Conservation (phyloP, 2,113 vertebrate genomes). For the Myrmecophaga tridactyla region DNA sequence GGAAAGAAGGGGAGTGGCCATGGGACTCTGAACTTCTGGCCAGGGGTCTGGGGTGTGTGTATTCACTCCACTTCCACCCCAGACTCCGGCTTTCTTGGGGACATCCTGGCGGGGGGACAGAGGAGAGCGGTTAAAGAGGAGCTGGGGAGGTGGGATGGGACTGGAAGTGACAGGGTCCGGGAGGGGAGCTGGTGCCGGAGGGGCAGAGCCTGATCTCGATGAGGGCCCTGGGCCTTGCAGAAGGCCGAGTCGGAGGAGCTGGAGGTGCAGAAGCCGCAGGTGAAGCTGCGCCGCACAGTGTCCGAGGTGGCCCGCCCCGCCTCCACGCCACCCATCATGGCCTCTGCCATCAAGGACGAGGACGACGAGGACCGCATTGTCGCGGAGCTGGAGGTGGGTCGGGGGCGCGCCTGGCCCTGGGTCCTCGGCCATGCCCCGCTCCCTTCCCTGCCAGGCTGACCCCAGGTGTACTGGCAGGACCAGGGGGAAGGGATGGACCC, state of each 20-base stretch:
- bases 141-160: background rate
- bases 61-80: background rate
- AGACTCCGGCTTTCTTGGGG: too few relatives aligned
- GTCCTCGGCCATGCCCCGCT: background rate
- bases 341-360: slow-evolving; percentile 90
- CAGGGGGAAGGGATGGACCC: background rate
- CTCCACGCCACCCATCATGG: slow-evolving; percentile 93
- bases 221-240: slow-evolving; percentile 69
- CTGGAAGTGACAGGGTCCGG: accelerated
- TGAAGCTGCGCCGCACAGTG: slow-evolving; percentile 92
- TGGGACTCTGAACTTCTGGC: background rate
- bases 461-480: background rate
- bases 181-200: background rate
- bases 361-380: slow-evolving; percentile 91
- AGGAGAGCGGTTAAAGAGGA: background rate
- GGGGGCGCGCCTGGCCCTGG: accelerated
- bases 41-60: background rate
- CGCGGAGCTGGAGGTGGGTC: slow-evolving; percentile 92
- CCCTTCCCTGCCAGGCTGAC: background rate
- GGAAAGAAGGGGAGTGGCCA: background rate
- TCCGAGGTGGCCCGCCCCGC: slow-evolving; percentile 95
- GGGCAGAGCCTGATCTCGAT: accelerated
- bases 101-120: background rate
- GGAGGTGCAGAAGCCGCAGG: slow-evolving; percentile 92
- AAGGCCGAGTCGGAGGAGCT: slow-evolving; percentile 94